These are phyloP conservation scores for Argyrosomus regius DNA, from an alignment of 2,797 vertebrate genomes.

Conservation along the genomic window DNA sequence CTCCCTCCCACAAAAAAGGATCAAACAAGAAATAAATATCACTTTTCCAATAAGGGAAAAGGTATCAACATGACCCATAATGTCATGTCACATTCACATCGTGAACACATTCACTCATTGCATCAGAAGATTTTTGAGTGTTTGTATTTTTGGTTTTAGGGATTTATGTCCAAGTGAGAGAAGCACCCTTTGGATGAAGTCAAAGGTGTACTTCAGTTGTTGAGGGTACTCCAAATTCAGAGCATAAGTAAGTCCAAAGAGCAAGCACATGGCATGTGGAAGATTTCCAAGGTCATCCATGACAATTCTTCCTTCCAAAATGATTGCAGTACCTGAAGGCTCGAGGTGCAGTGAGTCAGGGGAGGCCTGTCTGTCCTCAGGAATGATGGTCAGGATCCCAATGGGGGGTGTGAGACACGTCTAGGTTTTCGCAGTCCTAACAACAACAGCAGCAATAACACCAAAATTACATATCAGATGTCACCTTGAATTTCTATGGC, in stretches of 20 bases:
- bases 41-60: not conserved
- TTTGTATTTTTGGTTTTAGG: not conserved
- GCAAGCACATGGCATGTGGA: constrained; percentile 23
- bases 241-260: constrained; percentile 29
- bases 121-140: constrained; percentile 6
- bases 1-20: constrained; percentile 31
- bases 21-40: not conserved
- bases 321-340: constrained; percentile 22
- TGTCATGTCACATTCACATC: not conserved
- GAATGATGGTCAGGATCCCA: constrained; percentile 14
- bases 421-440: not conserved
- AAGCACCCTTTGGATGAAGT: constrained; percentile 4
- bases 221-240: constrained; percentile 30
- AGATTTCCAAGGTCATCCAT: constrained; percentile 32
- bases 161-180: not conserved
- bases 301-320: constrained; percentile 22
- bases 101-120: constrained; percentile 7
- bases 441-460: not conserved
- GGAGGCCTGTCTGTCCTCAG: constrained; percentile 4
- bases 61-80: not conserved
- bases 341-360: constrained; percentile 13
- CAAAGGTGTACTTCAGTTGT: constrained; percentile 6
- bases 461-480: constrained; percentile 1
- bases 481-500: constrained; percentile 13
- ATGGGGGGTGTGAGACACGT: not conserved